Evolutionary conservation across 2,888 invertebrate genomes (phyloP).

Genomic region (Nephrotoma flavescens): DNA sequence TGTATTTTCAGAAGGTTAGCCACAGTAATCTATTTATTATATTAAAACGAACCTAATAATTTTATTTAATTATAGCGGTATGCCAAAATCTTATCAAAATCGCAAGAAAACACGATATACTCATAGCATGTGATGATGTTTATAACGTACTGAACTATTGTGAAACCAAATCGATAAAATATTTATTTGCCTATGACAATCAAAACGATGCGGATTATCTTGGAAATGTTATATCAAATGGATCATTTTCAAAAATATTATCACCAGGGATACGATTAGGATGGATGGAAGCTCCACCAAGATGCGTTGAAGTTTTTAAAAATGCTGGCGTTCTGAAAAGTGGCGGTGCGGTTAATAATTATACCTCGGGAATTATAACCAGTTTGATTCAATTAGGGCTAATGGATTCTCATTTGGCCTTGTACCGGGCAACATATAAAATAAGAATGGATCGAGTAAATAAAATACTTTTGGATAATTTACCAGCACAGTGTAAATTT

Average conservation of each 20-base stretch:
- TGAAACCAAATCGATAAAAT: conserved; percentile 29
- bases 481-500: conserved; percentile 33
- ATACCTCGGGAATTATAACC: conserved; percentile 36
- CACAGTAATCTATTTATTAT: neutral
- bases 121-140: conserved; percentile 45
- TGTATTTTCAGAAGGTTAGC: conserved; percentile 31
- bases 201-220: conserved; percentile 25
- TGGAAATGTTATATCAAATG: conserved; percentile 45
- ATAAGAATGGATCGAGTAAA: conserved; percentile 33
- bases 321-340: conserved; percentile 36
- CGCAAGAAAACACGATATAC: conserved; percentile 31
- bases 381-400: conserved; percentile 38
- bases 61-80: conserved; percentile 19
- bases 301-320: conserved; percentile 27
- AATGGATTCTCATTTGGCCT: conserved; percentile 33
- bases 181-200: conserved; percentile 39
- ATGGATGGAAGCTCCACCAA: conserved; percentile 43
- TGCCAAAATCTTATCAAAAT: conserved; percentile 31
- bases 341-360: conserved; percentile 46
- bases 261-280: conserved; percentile 47
- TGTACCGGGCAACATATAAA: conserved; percentile 28
- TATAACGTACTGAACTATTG: conserved; percentile 43
- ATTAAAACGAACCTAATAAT: neutral
- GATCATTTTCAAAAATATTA: conserved; percentile 48
- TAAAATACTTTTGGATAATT: conserved; percentile 26